Evolutionary conservation across 2,888 invertebrate species (phyloP).

Genomic region (Spicauda simplicius): DNA sequence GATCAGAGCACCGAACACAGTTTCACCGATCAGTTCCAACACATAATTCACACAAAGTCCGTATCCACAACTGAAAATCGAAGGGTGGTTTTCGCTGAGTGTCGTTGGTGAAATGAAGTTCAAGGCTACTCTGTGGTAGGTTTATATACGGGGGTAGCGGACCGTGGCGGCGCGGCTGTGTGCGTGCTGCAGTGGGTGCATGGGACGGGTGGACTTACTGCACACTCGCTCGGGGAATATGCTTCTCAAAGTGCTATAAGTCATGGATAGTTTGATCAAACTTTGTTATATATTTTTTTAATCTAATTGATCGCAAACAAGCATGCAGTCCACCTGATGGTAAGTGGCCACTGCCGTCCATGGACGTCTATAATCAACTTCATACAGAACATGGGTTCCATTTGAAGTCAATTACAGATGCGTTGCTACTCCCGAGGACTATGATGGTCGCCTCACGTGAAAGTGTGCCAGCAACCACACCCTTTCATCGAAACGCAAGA

Average conservation of each 20-base stretch:
- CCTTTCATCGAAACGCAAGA: too few species aligned
- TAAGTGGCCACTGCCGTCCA: too few species aligned
- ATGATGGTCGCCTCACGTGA: too few species aligned
- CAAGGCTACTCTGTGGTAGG: slow-evolving; percentile 73
- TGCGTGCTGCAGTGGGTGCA: slow-evolving; percentile 50
- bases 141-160: slow-evolving; percentile 82
- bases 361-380: too few species aligned
- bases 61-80: slow-evolving; percentile 48
- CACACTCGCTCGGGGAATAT: slow-evolving; percentile 55
- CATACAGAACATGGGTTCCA: too few species aligned
- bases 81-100: slow-evolving; percentile 44
- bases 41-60: slow-evolving; percentile 53
- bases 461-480: too few species aligned
- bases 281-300: too few species aligned
- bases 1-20: slow-evolving; percentile 59
- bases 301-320: too few species aligned
- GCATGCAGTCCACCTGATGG: too few species aligned
- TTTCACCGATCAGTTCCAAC: slow-evolving; percentile 40
- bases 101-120: slow-evolving; percentile 78
- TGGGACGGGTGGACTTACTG: slow-evolving; percentile 47
- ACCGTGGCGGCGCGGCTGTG: slow-evolving; percentile 63
- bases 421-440: too few species aligned
- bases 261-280: too few species aligned
- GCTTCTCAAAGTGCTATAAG: slow-evolving; percentile 54
- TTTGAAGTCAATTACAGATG: too few species aligned